Evolutionary conservation across 2,113 vertebrate genomes (phyloP), one percentile per base, ranked within the genome.

Genomic region (Cyprinus carpio): DNA sequence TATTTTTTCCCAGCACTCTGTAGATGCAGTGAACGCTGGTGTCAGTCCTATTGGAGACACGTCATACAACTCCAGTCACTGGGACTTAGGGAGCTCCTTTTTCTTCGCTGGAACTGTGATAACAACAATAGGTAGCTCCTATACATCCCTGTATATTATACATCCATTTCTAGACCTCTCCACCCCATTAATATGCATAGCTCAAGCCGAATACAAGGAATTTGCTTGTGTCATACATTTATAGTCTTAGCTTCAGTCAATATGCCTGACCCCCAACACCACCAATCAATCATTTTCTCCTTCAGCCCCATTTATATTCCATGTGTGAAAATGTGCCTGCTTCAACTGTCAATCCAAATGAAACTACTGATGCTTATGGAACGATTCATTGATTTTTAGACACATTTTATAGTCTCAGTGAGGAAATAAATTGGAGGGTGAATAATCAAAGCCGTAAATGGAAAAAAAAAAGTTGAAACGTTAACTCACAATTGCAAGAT

Each of bases 81-180:
- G 98, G 98, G 97, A 99, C 88, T 95, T 99, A 0, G 97, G 98
- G 89, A 98, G 97, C 94, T 96, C 98, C 91, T 99, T 99, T 94
- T 99, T 99, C 94, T 99, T 99, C 89, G 97, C 98, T 89, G 98
- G 98, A 89, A 99, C 98, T 0, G 98, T 99, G 88, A 99, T 99
- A 91, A 99, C 98, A 51, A 99, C 98, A 31, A 99, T 99, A 94
- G 97, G 98, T 99, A 95, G 83, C 31, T 18, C 43, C 4, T 31
- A 56, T 8, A 75, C 34, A 67, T 25, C 6, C 62, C 2, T 65
- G 6, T 2, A 34, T 13, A 51, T 20, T 31, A 83, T 40, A 43
- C 3, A 46, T 11, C 15, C 65, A 86, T 75, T 43, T 27, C 46
- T 4, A 20, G 75, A 54, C 13, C 20, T 76, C 34, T 80, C 2